Evolutionary conservation across 2,888 invertebrate species (phyloP).

Genomic region (Drosophila anomalipes): DNA sequence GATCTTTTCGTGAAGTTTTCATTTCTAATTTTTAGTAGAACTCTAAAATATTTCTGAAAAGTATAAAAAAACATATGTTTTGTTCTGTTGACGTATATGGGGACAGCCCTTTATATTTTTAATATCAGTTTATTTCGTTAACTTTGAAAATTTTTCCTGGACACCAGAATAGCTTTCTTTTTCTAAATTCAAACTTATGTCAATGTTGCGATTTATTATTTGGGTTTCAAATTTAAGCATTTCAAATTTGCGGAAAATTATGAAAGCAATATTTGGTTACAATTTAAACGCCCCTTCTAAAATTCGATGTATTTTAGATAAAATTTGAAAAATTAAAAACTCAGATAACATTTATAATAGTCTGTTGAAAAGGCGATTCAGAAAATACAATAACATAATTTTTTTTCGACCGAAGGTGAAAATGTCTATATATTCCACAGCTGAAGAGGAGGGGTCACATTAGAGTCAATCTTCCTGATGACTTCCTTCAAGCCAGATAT

Average conservation of each 20-base stretch:
- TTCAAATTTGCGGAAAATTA: not conserved
- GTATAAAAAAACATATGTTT: not conserved
- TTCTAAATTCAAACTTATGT: not conserved
- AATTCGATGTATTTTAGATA: not conserved
- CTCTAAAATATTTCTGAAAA: not conserved
- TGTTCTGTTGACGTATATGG: not conserved
- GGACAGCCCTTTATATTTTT: not conserved
- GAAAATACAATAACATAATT: not conserved
- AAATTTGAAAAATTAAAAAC: not conserved
- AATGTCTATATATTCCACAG: not conserved
- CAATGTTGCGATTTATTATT: not conserved
- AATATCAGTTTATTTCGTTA: not conserved
- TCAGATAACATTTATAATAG: not conserved
- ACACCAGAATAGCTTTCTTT: too few species aligned
- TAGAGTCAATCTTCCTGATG: too few species aligned
- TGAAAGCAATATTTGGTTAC: not conserved
- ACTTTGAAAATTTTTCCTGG: not conserved
- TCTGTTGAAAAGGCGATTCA: not conserved
- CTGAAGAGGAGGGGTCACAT: not conserved
- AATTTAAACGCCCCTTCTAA: not conserved
- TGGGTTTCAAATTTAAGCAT: not conserved
- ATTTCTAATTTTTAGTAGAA: not conserved
- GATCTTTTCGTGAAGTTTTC: not conserved
- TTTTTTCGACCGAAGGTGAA: not conserved
- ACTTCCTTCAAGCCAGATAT: too few species aligned